Percentiles rank a stretch among this genome's conserved stretches.
Evolutionary conservation across 2,888 invertebrate genomes (phyloP).

Genomic region (Ctena decussata): DNA sequence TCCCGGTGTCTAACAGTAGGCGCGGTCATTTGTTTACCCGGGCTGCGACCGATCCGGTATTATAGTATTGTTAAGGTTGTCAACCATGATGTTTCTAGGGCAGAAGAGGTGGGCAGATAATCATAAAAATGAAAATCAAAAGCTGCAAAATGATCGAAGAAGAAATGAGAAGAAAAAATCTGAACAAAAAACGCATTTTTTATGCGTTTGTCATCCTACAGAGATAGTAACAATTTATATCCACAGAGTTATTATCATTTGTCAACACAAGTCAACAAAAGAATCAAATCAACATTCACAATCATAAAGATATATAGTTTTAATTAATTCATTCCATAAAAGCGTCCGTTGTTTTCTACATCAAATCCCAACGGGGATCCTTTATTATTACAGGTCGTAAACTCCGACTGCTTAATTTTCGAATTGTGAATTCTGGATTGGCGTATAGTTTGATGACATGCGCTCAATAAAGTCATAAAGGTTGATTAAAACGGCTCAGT

Average conservation of each 20-base stretch:
- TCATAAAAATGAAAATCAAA: too few species aligned
- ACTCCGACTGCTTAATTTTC: constrained; percentile 9
- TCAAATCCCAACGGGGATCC: background rate
- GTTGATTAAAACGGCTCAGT: constrained; percentile 67
- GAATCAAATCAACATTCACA: constrained; percentile 7
- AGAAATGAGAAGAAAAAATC: too few species aligned
- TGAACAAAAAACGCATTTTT: too few species aligned
- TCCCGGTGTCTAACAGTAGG: too few species aligned
- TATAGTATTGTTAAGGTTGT: too few species aligned
- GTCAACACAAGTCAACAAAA: constrained; percentile 5
- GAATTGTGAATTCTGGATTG: constrained; percentile 5
- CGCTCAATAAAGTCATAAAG: constrained; percentile 65
- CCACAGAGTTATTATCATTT: background rate
- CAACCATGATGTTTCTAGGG: too few species aligned
- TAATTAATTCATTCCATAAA: constrained; percentile 13
- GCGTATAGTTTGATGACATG: constrained; percentile 42
- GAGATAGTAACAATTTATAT: background rate
- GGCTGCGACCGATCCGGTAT: too few species aligned
- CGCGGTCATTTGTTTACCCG: too few species aligned
- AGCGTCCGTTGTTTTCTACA: constrained; percentile 10
- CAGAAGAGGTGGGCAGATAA: too few species aligned
- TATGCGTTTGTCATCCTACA: too few species aligned
- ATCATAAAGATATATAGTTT: constrained; percentile 14
- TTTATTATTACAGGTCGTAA: constrained; percentile 4
- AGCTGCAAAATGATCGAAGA: too few species aligned